Evolutionary conservation across 2,888 invertebrate genomes (phyloP).

Genomic region (Prosapia bicincta): DNA sequence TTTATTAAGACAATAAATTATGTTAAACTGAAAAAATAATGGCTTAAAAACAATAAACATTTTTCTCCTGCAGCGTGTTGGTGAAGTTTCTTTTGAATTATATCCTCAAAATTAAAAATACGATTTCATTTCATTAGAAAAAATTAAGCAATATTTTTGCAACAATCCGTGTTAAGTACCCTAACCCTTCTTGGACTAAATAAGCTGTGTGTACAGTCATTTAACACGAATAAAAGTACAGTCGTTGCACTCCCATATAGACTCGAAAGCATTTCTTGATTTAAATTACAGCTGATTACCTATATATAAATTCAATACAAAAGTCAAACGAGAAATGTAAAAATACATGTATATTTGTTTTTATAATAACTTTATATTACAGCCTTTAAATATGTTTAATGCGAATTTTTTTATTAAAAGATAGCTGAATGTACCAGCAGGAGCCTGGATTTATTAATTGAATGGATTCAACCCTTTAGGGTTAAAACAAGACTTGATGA

Average conservation of each 20-base stretch:
- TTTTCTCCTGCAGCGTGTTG: background rate
- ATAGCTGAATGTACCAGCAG: background rate
- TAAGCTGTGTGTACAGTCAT: conserved; percentile 21
- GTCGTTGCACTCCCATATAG: background rate
- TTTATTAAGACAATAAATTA: background rate
- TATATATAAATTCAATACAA: too few species aligned
- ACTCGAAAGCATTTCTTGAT: too few species aligned
- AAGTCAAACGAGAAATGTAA: too few species aligned
- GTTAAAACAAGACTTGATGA: background rate
- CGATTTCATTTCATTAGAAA: conserved; percentile 22
- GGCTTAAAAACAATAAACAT: background rate
- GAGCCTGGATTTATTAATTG: conserved; percentile 23
- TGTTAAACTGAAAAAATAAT: background rate
- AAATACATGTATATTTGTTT: too few species aligned
- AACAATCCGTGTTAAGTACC: conserved; percentile 23
- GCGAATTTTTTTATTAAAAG: too few species aligned
- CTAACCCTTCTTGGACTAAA: conserved; percentile 13
- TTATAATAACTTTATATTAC: too few species aligned
- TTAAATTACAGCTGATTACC: too few species aligned
- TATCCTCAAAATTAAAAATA: conserved; percentile 23
- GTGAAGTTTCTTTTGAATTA: conserved; percentile 12
- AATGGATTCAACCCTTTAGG: conserved; percentile 22
- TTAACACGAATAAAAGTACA: background rate
- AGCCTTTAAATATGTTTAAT: too few species aligned
- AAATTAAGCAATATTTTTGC: conserved; percentile 24